Evolutionary conservation across 2,113 vertebrate genomes (phyloP).

Genomic region (Megaptera novaeangliae): DNA sequence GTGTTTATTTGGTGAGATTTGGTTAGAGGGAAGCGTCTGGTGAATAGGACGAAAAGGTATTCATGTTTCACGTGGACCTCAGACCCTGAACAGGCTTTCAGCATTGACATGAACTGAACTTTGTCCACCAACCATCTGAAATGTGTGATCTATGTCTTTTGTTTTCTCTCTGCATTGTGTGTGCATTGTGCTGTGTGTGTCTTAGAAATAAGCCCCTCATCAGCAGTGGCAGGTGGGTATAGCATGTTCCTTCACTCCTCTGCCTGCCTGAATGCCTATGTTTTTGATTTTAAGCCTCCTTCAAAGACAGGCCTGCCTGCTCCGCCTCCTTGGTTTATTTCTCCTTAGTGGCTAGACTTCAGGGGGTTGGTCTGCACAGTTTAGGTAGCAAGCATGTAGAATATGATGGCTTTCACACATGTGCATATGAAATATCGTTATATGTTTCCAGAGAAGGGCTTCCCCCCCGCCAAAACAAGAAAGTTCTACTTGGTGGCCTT

Average conservation of each 20-base stretch:
- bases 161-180: conserved; percentile 73
- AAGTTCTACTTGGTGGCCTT: neutral
- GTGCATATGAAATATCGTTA: neutral
- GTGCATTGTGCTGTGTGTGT: conserved; percentile 79
- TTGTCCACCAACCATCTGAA: conserved; percentile 76
- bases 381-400: neutral
- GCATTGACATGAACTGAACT: conserved; percentile 46
- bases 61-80: neutral
- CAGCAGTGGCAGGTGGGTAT: conserved; percentile 79
- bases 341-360: neutral
- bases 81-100: conserved; percentile 42
- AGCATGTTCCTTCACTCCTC: conserved; percentile 74
- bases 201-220: conserved; percentile 79
- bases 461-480: neutral
- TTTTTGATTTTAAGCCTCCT: conserved; percentile 33
- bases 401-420: neutral
- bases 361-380: neutral
- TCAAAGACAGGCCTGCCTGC: conserved; percentile 54
- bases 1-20: conserved; percentile 1
- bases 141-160: conserved; percentile 78
- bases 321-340: neutral
- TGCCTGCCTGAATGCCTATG: conserved; percentile 72
- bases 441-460: neutral
- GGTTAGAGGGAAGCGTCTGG: neutral
- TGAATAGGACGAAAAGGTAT: neutral